Conservation (phyloP, 2,888 invertebrate species). For the Drosophila multiciliata region DNA sequence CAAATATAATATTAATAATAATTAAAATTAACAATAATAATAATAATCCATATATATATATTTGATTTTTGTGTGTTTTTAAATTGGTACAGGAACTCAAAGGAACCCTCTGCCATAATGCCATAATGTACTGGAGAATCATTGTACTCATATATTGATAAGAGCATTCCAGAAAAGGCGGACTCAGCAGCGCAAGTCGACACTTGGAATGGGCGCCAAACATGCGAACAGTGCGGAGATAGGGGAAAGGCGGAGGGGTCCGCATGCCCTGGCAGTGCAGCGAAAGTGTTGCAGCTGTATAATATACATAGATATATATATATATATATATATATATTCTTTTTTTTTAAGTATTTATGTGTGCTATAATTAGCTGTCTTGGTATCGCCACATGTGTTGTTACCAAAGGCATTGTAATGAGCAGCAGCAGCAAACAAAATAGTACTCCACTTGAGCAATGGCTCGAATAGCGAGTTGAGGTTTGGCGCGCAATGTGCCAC, state of each 20-base stretch:
- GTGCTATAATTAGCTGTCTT: conserved; percentile 56
- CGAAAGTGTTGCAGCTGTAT: conserved; percentile 66
- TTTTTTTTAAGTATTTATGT: too few relatives aligned
- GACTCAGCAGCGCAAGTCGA: conserved; percentile 41
- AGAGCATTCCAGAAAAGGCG: conserved; percentile 38
- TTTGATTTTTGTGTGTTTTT: not conserved
- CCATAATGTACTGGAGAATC: not conserved
- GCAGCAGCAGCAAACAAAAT: conserved; percentile 51
- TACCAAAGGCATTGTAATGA: conserved; percentile 71
- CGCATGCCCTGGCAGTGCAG: conserved; percentile 58
- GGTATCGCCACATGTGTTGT: conserved; percentile 71
- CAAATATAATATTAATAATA: conserved; percentile 4
- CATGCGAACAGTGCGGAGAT: conserved; percentile 23
- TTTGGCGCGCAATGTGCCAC: conserved; percentile 62
- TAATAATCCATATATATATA: not conserved
- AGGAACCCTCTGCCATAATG: too few relatives aligned
- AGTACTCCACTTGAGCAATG: conserved; percentile 71
- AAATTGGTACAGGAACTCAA: not conserved
- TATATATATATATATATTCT: not conserved
- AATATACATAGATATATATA: conserved; percentile 5
- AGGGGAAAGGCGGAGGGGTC: conserved; percentile 16
- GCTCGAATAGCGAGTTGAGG: conserved; percentile 47
- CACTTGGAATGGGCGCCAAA: conserved; percentile 65
- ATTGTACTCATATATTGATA: not conserved
- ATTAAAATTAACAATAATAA: not conserved